phyloP scores from a whole-genome alignment of 1,140 invertebrate species.

The Drosophila trapezifrons region DNA sequence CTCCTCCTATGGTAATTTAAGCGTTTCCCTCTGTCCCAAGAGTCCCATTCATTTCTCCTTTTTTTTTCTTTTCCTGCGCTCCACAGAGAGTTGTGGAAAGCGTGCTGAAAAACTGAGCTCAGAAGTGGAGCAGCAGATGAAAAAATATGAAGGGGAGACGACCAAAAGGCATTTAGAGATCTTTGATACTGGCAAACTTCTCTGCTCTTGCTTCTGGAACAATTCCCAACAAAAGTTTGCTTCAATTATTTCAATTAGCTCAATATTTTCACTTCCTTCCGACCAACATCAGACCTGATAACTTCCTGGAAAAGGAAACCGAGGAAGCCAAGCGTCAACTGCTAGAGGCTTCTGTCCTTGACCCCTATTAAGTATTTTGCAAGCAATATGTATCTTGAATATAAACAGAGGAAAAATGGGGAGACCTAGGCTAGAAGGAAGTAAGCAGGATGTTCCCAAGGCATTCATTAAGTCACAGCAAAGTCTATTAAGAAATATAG shows the following conservation, averaged over 20 bases:
- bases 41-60: conserved; percentile 12
- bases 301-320: conserved; percentile 28
- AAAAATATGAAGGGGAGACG: conserved; percentile 15
- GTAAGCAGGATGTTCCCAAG: not conserved
- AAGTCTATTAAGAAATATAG: not conserved
- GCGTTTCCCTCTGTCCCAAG: conserved; percentile 25
- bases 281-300: conserved; percentile 20
- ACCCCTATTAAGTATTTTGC: conserved; percentile 18
- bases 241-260: conserved; percentile 52
- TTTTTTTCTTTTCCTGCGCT: not conserved
- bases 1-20: conserved; percentile 65
- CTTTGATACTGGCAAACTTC: conserved; percentile 13
- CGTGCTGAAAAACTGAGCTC: conserved; percentile 34
- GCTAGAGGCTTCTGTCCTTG: conserved; percentile 13
- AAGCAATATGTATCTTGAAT: not conserved
- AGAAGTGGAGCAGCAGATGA: not conserved
- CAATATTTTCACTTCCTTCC: conserved; percentile 45
- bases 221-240: conserved; percentile 29
- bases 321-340: conserved; percentile 10
- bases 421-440: not conserved
- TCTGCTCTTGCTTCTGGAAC: no score
- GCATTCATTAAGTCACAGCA: no score
- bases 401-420: not conserved
- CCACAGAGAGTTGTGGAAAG: conserved; percentile 31
- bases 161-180: conserved; percentile 14